A percentile compares a stretch with the other conserved stretches of the same genome.
These are phyloP conservation scores for Harlomillsia oculata DNA, from an alignment of 1,140 invertebrate species.

Conservation along the genomic window DNA sequence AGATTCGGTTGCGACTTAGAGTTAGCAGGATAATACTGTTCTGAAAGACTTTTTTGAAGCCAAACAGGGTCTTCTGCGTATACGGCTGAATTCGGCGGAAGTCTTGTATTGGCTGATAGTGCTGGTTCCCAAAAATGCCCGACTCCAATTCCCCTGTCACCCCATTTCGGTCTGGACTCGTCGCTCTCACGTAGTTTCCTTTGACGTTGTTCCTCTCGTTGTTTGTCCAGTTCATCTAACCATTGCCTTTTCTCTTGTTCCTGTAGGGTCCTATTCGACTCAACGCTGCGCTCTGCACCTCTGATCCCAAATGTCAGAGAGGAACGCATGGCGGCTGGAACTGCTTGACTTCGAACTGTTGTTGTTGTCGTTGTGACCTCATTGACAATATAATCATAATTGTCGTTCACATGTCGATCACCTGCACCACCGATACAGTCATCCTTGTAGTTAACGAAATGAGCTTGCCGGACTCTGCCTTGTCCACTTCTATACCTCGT, in stretches of 20 bases:
- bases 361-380: constrained; percentile 5
- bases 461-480: not conserved
- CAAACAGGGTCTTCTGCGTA: constrained; percentile 38
- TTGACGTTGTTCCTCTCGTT: constrained; percentile 32
- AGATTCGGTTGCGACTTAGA: too few species aligned
- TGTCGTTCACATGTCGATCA: not conserved
- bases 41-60: constrained; percentile 41
- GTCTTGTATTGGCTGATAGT: constrained; percentile 27
- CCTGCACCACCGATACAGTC: not conserved
- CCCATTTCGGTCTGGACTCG: constrained; percentile 43
- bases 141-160: constrained; percentile 51
- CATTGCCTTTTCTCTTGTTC: constrained; percentile 34
- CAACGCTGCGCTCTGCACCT: not conserved
- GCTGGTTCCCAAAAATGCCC: constrained; percentile 53
- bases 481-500: not conserved
- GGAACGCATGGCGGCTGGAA: constrained; percentile 27
- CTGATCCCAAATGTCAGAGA: constrained; percentile 21
- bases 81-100: constrained; percentile 38
- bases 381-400: not conserved
- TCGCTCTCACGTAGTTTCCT: not conserved
- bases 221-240: constrained; percentile 31
- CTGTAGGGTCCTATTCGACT: constrained; percentile 5
- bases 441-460: not conserved
- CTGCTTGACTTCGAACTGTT: not conserved
- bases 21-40: too few species aligned